Evolutionary conservation across 2,113 vertebrate species (phyloP).

Genomic region (Rhabdornis inornatus): DNA sequence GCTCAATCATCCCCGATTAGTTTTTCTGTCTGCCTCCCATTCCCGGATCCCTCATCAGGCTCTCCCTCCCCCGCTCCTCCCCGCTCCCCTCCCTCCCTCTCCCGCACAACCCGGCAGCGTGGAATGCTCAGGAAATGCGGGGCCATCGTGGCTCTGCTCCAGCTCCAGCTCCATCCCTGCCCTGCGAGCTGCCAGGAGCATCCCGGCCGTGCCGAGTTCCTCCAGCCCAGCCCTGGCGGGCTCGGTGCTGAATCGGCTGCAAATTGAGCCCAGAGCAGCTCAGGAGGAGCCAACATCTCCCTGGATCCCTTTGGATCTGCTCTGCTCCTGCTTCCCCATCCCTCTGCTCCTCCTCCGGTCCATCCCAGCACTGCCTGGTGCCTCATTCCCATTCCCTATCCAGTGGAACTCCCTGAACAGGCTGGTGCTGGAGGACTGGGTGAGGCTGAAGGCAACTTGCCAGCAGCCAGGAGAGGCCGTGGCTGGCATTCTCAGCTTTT

Average conservation of each 20-base stretch:
- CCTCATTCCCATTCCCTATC: neutral
- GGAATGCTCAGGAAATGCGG: neutral
- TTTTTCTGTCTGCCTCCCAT: conserved; percentile 6
- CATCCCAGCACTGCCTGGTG: neutral
- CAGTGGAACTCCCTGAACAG: neutral
- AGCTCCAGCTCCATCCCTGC: neutral
- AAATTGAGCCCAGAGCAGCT: neutral
- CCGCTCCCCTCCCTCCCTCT: neutral
- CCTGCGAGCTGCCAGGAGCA: neutral
- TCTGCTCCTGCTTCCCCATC: neutral
- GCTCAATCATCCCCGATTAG: conserved; percentile 44
- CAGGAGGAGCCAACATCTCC: neutral
- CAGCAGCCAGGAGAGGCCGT: neutral
- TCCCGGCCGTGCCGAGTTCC: neutral
- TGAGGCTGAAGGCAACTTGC: neutral
- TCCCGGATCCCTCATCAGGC: neutral
- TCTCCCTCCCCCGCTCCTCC: neutral
- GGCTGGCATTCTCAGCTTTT: neutral
- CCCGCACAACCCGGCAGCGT: fast-evolving
- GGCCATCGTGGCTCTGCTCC: neutral
- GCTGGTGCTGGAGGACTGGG: neutral
- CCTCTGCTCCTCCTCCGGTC: neutral
- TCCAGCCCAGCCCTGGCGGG: neutral
- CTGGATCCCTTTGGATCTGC: neutral
- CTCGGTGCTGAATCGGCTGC: neutral